Evolutionary conservation across 2,113 vertebrate genomes (phyloP).

Genomic region (Callopanchax toddi): DNA sequence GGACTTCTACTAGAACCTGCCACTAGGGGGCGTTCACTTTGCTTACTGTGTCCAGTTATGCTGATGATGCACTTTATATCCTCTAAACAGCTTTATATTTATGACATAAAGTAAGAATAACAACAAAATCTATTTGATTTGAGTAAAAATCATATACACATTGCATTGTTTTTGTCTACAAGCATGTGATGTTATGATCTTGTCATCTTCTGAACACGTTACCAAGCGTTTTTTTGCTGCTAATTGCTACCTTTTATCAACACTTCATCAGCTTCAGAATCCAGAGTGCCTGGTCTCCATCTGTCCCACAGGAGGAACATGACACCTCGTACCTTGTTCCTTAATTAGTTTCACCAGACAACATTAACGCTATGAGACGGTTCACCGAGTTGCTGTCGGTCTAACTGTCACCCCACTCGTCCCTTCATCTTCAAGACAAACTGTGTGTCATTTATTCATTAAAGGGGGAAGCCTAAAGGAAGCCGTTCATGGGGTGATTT

Average conservation of each 20-base stretch:
- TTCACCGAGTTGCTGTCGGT: slow-evolving; percentile 65
- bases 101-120: no score
- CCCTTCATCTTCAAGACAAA: slow-evolving; percentile 40
- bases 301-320: slow-evolving; percentile 49
- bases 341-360: slow-evolving; percentile 69
- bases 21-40: no score
- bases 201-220: neutral
- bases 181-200: neutral
- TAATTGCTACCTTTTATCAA: slow-evolving; percentile 25
- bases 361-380: slow-evolving; percentile 77
- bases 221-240: neutral
- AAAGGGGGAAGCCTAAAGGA: slow-evolving; percentile 24
- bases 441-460: slow-evolving; percentile 47
- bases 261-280: slow-evolving; percentile 27
- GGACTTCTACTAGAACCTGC: no score
- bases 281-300: slow-evolving; percentile 32
- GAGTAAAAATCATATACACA: neutral
- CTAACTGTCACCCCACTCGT: slow-evolving; percentile 52
- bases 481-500: slow-evolving; percentile 45
- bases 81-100: slow-evolving; percentile 1
- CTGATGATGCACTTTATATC: no score
- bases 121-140: no score
- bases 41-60: no score
- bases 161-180: neutral
- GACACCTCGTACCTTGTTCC: slow-evolving; percentile 46